Percentiles rank a stretch among this genome's conserved stretches.
These are phyloP conservation scores for Pundamilia nyererei DNA, from an alignment of 2,113 vertebrate species.

Conservation along the genomic window DNA sequence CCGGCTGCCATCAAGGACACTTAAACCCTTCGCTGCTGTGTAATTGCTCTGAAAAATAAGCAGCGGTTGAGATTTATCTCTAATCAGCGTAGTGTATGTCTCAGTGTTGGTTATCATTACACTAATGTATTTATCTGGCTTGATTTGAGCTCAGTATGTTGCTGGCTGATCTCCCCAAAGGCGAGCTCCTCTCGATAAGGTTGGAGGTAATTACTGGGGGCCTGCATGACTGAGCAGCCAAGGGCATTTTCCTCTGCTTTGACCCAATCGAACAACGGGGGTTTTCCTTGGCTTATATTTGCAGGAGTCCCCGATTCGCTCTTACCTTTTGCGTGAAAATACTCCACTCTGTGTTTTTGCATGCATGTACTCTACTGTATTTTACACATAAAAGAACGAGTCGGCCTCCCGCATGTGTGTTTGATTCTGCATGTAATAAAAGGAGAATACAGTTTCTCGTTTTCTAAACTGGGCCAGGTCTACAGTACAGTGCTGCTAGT, in stretches of 20 bases:
- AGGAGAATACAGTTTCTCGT: slow-evolving; percentile 34
- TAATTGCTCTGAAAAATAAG: slow-evolving; percentile 61
- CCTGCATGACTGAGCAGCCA: slow-evolving; percentile 63
- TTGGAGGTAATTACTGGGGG: slow-evolving; percentile 66
- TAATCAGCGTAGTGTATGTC: slow-evolving; percentile 44
- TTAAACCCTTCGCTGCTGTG: slow-evolving; percentile 34
- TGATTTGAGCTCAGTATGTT: slow-evolving; percentile 31
- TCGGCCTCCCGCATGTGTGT: slow-evolving; percentile 14
- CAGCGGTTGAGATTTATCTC: slow-evolving; percentile 35
- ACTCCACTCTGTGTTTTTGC: not conserved
- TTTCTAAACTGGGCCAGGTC: slow-evolving; percentile 60
- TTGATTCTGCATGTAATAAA: slow-evolving; percentile 54
- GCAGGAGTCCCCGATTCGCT: slow-evolving; percentile 46
- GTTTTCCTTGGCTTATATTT: slow-evolving; percentile 58
- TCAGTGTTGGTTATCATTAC: slow-evolving; percentile 51
- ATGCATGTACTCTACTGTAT: not conserved
- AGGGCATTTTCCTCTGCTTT: slow-evolving; percentile 63
- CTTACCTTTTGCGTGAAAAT: not conserved
- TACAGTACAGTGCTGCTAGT: slow-evolving; percentile 52
- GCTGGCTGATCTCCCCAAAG: slow-evolving; percentile 23
- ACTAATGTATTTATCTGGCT: slow-evolving; percentile 51
- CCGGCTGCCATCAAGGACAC: slow-evolving; percentile 56
- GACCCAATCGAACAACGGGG: slow-evolving; percentile 50
- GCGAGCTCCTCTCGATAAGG: slow-evolving; percentile 57
- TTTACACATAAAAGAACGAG: not conserved